These are phyloP conservation scores for Oasisia sp. DNA, from an alignment of 2,888 invertebrate genomes.

Conservation along the genomic window DNA sequence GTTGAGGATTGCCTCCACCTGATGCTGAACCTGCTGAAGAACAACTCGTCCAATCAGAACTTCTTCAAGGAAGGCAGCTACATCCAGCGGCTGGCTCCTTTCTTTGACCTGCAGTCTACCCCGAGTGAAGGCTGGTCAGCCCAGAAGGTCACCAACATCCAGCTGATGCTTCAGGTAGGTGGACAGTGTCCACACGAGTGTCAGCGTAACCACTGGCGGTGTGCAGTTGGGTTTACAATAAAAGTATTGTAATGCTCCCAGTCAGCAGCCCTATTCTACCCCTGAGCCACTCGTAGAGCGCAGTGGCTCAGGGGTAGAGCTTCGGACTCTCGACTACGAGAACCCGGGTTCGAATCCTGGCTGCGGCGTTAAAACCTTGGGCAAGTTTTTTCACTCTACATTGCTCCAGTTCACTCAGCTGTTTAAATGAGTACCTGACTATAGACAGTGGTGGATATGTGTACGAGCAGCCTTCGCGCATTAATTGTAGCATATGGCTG, in stretches of 20 bases:
- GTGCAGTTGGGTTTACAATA: not conserved
- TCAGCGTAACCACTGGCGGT: not conserved
- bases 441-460: no score
- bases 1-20: slow-evolving; percentile 96
- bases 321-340: no score
- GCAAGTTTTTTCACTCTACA: no score
- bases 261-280: no score
- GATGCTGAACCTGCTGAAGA: slow-evolving; percentile 90
- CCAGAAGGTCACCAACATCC: slow-evolving; percentile 88
- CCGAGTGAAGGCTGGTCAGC: slow-evolving; percentile 74
- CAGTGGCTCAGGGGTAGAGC: no score
- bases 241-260: not conserved
- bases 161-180: slow-evolving; percentile 86
- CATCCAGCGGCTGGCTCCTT: slow-evolving; percentile 87
- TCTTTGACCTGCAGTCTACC: slow-evolving; percentile 73
- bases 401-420: no score
- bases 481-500: no score
- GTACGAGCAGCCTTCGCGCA: no score
- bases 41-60: slow-evolving; percentile 97
- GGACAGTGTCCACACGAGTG: not conserved
- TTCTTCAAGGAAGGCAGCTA: slow-evolving; percentile 98
- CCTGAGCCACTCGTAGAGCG: no score
- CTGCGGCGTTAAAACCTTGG: no score
- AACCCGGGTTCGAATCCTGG: no score
- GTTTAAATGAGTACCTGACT: no score